Conservation (phyloP, 2,888 invertebrate species). For the Busseola fusca region DNA sequence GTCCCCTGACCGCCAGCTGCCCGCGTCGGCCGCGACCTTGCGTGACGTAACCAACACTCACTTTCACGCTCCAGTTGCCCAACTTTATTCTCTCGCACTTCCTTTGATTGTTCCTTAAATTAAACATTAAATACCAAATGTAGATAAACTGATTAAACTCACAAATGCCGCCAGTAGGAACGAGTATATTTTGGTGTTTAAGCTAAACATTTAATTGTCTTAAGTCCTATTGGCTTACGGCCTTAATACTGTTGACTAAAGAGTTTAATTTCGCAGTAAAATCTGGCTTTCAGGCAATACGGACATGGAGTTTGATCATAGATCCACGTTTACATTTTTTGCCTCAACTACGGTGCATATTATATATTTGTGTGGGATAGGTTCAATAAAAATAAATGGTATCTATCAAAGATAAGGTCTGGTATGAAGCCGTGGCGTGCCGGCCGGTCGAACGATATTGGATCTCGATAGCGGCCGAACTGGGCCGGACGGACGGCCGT, state of each 20-base stretch:
- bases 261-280: slow-evolving; percentile 19
- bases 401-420: slow-evolving; percentile 39
- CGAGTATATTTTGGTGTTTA: slow-evolving; percentile 33
- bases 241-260: slow-evolving; percentile 1
- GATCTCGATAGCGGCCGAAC: slow-evolving; percentile 45
- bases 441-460: slow-evolving; percentile 43
- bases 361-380: slow-evolving; percentile 2
- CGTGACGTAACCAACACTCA: slow-evolving; percentile 52
- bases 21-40: slow-evolving; percentile 3
- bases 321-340: neutral
- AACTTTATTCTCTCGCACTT: slow-evolving; percentile 42
- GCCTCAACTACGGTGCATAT: neutral
- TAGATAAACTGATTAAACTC: slow-evolving; percentile 48
- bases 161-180: slow-evolving; percentile 23
- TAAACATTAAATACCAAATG: slow-evolving; percentile 65
- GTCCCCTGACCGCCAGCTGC: too few relatives aligned
- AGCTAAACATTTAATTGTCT: slow-evolving; percentile 46
- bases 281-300: neutral
- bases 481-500: slow-evolving; percentile 11
- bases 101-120: slow-evolving; percentile 67
- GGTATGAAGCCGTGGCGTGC: slow-evolving; percentile 18
- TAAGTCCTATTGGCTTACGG: slow-evolving; percentile 34
- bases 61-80: slow-evolving; percentile 58
- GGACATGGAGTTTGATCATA: neutral
- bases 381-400: slow-evolving; percentile 50